Percentiles rank a stretch among this genome's conserved stretches.
Evolutionary conservation across 1,140 invertebrate species (phyloP).

Genomic region (Apis florea): DNA sequence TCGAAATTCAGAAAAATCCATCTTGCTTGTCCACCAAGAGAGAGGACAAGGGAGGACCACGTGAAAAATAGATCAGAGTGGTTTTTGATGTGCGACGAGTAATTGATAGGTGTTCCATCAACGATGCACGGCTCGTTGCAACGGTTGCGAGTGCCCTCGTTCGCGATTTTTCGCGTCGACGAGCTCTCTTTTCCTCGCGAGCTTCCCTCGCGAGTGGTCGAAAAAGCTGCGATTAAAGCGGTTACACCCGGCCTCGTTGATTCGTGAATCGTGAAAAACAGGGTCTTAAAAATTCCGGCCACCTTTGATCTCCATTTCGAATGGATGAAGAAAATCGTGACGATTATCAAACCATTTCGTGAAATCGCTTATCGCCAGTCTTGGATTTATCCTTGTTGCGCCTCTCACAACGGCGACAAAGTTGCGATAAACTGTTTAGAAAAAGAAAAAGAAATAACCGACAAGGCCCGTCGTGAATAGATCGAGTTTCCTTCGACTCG

Average conservation of each 20-base stretch:
- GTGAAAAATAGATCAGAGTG: slow-evolving; percentile 71
- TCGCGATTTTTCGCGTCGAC: slow-evolving; percentile 58
- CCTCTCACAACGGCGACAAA: background rate
- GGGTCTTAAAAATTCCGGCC: background rate
- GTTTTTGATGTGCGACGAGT: slow-evolving; percentile 60
- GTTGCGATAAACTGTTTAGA: background rate
- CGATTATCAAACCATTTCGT: background rate
- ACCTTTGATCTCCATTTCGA: too few species aligned
- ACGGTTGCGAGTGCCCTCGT: slow-evolving; percentile 26
- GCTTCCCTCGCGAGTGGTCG: background rate
- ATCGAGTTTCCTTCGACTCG: slow-evolving; percentile 5
- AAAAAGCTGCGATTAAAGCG: slow-evolving; percentile 50
- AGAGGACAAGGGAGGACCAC: slow-evolving; percentile 46
- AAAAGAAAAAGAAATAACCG: background rate
- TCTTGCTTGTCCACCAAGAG: slow-evolving; percentile 50
- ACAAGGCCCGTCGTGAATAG: background rate
- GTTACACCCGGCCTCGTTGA: slow-evolving; percentile 9
- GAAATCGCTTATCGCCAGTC: background rate
- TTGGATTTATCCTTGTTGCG: background rate
- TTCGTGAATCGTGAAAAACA: slow-evolving; percentile 4
- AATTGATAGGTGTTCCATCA: slow-evolving; percentile 70
- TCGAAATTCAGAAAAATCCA: background rate
- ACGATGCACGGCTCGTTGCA: slow-evolving; percentile 41
- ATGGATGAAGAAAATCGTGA: background rate
- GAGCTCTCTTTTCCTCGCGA: slow-evolving; percentile 23